Base-by-base conservation (phyloP, 2,113 vertebrate species). In the Dipodomys merriami region DNA sequence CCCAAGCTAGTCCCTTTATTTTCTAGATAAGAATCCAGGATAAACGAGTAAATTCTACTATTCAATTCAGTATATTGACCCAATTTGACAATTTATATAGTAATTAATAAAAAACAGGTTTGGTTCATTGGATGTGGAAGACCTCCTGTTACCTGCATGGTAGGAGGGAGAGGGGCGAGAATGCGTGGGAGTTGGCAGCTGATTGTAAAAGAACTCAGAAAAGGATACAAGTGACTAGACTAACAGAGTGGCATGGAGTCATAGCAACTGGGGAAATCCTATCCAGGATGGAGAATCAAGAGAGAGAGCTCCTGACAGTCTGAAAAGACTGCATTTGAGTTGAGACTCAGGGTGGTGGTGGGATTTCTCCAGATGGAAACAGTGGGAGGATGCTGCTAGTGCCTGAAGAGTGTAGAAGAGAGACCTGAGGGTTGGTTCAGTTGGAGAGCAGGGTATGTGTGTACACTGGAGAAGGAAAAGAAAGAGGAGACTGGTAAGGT, bases 171-270 rank as follows among this genome's bases (percentile, higher is more conserved):
- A 44, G 29, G 57, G 12, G 44, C 39, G 46, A 46, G 74, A 44
- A 19, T n/a, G 29, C 0, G 0, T 10, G 33, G 87, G 57, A 27
- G 68, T 72, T 0, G 16, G 23, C 8, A 12, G 4, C 39, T 65
- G 23, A n/a, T n/a, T 18, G 5, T 23, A 30, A 39, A 82, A 76
- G 72, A 67, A 57, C 65, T 74, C 15, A 64, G 49, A 69, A 87
- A 83, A 81, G 7, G 76, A 60, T 1, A 11, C 6, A 44, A 77
- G 76, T 33, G 44, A 27, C 35, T n/a, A 33, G 23, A 73, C 13
- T 27, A 7, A 46, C 3, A 5, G 2, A 68, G 5, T 25, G 60
- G 22, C 16, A 1, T 15, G 6, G 23, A 83, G 29, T 78, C 64
- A 18, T 29, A 74, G 67, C 0, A 1, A n/a, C 1, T 8, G 35